A percentile compares a stretch with the other conserved stretches of the same genome.
Evolutionary conservation across 2,797 vertebrate genomes (phyloP).

Genomic region (Phrynocephalus forsythii): DNA sequence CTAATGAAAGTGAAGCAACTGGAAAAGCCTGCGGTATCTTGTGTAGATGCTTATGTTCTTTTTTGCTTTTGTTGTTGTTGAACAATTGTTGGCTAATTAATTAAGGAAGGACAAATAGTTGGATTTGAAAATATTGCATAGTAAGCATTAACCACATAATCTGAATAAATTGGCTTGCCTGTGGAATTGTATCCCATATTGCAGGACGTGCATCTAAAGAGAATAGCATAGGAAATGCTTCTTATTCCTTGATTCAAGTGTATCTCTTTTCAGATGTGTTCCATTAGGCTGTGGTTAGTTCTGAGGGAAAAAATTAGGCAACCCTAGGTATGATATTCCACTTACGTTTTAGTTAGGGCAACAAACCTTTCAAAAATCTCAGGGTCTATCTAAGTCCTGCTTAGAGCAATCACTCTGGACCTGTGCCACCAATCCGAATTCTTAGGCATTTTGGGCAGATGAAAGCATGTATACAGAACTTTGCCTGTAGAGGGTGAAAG

Average conservation of each 20-base stretch:
- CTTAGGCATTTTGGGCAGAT: background rate
- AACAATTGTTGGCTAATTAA: background rate
- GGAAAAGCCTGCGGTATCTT: slow-evolving; percentile 88
- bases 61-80: background rate
- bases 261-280: too few species aligned
- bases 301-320: background rate
- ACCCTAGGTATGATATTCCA: background rate
- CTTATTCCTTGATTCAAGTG: too few species aligned
- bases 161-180: background rate
- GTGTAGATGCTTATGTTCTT: background rate
- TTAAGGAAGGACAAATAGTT: background rate
- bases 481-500: background rate
- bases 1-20: slow-evolving; percentile 88
- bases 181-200: background rate
- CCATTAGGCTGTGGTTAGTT: too few species aligned
- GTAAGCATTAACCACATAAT: background rate
- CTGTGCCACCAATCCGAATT: background rate
- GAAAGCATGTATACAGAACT: background rate
- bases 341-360: background rate
- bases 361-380: background rate
- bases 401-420: background rate
- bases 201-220: background rate
- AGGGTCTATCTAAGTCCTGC: background rate
- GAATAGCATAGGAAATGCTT: background rate
- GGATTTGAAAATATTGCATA: background rate